Evolutionary conservation across 1,140 invertebrate species (phyloP).

Genomic region (Atta texana): DNA sequence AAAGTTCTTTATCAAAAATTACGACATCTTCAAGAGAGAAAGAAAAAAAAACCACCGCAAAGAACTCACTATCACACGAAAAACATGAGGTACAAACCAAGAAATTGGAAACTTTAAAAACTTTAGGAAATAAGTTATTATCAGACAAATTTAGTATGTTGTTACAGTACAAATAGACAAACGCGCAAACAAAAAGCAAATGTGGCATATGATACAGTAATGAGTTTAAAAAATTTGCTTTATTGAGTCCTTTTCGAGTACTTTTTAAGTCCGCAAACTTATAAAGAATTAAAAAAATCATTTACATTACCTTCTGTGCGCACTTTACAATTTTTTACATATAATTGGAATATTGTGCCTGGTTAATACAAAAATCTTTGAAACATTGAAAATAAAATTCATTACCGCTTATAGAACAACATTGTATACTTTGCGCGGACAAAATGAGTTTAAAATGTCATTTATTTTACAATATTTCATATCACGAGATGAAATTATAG

Average conservation of each 20-base stretch:
- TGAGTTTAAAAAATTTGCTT: constrained; percentile 16
- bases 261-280: neutral
- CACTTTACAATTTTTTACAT: no score
- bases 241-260: no score
- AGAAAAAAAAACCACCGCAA: neutral
- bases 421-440: neutral
- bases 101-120: neutral
- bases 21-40: neutral
- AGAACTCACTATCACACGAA: neutral
- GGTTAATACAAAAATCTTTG: no score
- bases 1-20: neutral
- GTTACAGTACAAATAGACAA: neutral
- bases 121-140: neutral
- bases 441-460: neutral
- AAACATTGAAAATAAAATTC: no score
- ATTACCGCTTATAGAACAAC: neutral
- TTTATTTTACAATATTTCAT: neutral
- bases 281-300: no score
- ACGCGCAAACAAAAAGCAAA: constrained; percentile 10
- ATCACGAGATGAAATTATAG: neutral
- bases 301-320: no score
- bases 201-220: neutral
- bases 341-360: no score
- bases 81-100: neutral
- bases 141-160: neutral